Evolutionary conservation across 1,140 invertebrate genomes (phyloP).

Genomic region (Drosophila nannoptera): DNA sequence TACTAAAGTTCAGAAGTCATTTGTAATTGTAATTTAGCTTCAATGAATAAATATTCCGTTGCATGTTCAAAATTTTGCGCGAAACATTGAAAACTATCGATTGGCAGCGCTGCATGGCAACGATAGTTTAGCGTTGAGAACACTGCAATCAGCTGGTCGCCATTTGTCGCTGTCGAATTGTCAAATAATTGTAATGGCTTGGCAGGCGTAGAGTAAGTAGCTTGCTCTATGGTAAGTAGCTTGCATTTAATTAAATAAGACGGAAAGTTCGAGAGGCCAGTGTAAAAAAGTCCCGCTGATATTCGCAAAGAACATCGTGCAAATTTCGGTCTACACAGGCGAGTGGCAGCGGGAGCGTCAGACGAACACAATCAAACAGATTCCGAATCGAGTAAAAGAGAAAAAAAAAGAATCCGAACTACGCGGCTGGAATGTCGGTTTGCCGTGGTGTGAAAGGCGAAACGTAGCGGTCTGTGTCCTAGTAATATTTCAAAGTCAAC

Average conservation of each 20-base stretch:
- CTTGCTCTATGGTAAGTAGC: conserved; percentile 24
- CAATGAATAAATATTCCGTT: conserved; percentile 8
- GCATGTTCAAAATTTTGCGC: conserved; percentile 5
- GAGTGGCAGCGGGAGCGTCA: conserved; percentile 21
- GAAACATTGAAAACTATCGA: not conserved
- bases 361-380: conserved; percentile 16
- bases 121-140: not conserved
- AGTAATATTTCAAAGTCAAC: conserved; percentile 30
- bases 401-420: conserved; percentile 3
- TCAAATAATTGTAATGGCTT: conserved; percentile 18
- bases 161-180: conserved; percentile 6
- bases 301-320: conserved; percentile 34
- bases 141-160: conserved; percentile 14
- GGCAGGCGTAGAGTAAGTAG: conserved; percentile 23
- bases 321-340: conserved; percentile 14
- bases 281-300: conserved; percentile 30
- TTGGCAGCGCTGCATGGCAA: not conserved
- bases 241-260: conserved; percentile 27
- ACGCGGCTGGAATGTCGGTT: conserved; percentile 25
- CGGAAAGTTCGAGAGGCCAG: conserved; percentile 14
- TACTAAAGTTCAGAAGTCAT: not conserved
- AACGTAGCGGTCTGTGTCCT: conserved; percentile 7
- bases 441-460: conserved; percentile 19
- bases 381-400: conserved; percentile 12
- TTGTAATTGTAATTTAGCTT: not conserved